A percentile compares a stretch with the other conserved stretches of the same genome.
These are phyloP conservation scores for Buathra laborator DNA, from an alignment of 2,888 invertebrate genomes.

Conservation along the genomic window DNA sequence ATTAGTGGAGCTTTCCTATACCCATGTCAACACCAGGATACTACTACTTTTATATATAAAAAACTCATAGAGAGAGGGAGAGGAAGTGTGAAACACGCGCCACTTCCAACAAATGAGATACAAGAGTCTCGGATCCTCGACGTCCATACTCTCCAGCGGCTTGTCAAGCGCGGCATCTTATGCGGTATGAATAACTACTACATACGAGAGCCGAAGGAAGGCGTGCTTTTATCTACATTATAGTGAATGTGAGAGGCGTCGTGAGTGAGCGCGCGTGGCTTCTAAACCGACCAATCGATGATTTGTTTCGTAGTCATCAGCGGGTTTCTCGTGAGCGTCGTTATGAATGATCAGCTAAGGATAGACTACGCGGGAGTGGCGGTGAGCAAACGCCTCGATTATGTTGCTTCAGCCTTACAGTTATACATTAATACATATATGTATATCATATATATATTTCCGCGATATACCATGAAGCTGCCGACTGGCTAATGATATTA, in stretches of 20 bases:
- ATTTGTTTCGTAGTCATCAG: slow-evolving; percentile 78
- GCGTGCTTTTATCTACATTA: slow-evolving; percentile 76
- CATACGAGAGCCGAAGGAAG: slow-evolving; percentile 74
- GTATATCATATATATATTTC: neutral
- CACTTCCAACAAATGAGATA: slow-evolving; percentile 26
- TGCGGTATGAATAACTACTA: slow-evolving; percentile 21
- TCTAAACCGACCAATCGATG: slow-evolving; percentile 79
- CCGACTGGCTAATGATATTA: slow-evolving; percentile 27
- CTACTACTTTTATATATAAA: neutral
- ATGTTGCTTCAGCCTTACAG: slow-evolving; percentile 12
- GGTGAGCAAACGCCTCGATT: slow-evolving; percentile 45
- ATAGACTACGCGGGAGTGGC: slow-evolving; percentile 41
- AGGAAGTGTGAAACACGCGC: slow-evolving; percentile 19
- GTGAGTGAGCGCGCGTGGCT: slow-evolving; percentile 59
- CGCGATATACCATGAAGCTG: neutral
- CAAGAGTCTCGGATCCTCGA: slow-evolving; percentile 18
- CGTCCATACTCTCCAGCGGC: slow-evolving; percentile 1
- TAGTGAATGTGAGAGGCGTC: slow-evolving; percentile 76
- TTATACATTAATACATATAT: neutral
- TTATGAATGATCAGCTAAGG: slow-evolving; percentile 49
- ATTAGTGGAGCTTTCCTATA: slow-evolving; percentile 1
- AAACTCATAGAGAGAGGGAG: neutral
- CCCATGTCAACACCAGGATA: neutral
- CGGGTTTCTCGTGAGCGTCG: slow-evolving; percentile 15
- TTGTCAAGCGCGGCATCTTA: slow-evolving; percentile 23